phyloP scores from a whole-genome alignment of 2,888 invertebrate genomes.

The Amphipyra berbera region DNA sequence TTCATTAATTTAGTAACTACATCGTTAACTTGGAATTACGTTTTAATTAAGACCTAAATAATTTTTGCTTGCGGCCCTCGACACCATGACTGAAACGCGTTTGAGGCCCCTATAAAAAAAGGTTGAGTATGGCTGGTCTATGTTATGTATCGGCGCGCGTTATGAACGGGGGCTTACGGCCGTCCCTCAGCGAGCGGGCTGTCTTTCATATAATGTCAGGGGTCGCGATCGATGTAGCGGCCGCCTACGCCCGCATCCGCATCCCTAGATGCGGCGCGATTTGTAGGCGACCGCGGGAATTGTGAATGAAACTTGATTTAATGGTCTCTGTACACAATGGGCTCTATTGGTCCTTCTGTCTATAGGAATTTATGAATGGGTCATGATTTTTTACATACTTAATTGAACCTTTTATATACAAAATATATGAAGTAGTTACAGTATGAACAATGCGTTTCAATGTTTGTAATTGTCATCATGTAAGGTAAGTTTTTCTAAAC shows the following conservation, averaged over 20 bases:
- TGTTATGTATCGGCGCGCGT: slow-evolving; percentile 33
- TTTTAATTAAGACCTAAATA: too few species aligned
- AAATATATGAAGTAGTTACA: too few species aligned
- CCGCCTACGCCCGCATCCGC: slow-evolving; percentile 76
- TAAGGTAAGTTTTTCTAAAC: too few species aligned
- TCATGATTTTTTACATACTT: background rate
- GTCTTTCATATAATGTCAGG: slow-evolving; percentile 84
- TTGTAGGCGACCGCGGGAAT: slow-evolving; percentile 49
- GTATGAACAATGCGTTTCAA: too few species aligned
- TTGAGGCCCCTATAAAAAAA: too few species aligned
- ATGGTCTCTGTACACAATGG: slow-evolving; percentile 6
- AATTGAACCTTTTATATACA: too few species aligned
- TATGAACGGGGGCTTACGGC: slow-evolving; percentile 44
- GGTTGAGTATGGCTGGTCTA: too few species aligned
- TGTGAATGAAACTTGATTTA: slow-evolving; percentile 19
- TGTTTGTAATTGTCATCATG: too few species aligned
- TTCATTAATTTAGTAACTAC: too few species aligned
- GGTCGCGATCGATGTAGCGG: slow-evolving; percentile 86
- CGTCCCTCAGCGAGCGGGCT: slow-evolving; percentile 73
- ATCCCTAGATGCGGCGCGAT: slow-evolving; percentile 58
- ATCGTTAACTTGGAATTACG: too few species aligned
- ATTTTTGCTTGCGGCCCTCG: too few species aligned
- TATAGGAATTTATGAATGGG: slow-evolving; percentile 2
- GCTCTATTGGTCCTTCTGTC: slow-evolving; percentile 12
- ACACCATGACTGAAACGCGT: too few species aligned